Evolutionary conservation across 2,797 vertebrate species (phyloP).

Genomic region (Leucoraja ocellata): DNA sequence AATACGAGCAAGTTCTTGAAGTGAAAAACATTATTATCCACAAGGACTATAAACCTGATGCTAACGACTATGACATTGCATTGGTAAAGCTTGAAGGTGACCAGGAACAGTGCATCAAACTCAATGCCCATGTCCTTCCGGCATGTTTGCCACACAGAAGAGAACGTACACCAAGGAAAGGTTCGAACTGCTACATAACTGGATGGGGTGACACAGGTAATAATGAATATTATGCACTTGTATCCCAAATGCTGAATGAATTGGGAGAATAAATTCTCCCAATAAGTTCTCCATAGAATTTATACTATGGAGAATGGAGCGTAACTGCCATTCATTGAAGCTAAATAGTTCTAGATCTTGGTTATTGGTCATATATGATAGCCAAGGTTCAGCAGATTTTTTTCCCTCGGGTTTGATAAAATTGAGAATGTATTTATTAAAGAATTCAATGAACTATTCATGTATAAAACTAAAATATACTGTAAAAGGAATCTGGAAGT

Average conservation of each 20-base stretch:
- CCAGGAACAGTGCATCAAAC: conserved; percentile 67
- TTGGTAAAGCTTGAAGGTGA: conserved; percentile 71
- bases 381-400: not conserved
- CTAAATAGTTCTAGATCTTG: not conserved
- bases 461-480: not conserved
- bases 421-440: not conserved
- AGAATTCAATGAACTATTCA: not conserved
- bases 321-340: not conserved
- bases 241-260: not conserved
- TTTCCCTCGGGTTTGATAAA: not conserved
- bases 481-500: not conserved
- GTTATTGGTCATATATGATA: not conserved
- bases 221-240: not conserved
- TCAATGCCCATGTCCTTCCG: conserved; percentile 76
- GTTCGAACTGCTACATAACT: conserved; percentile 82
- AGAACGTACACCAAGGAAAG: conserved; percentile 76
- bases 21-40: conserved; percentile 77
- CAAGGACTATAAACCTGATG: conserved; percentile 67
- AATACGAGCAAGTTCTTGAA: conserved; percentile 80
- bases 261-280: no score
- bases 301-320: not conserved
- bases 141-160: conserved; percentile 75
- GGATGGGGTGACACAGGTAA: conserved; percentile 98
- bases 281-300: no score
- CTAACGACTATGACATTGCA: conserved; percentile 87